phyloP scores from a whole-genome alignment of 2,113 vertebrate genomes.

The Oreochromis niloticus region DNA sequence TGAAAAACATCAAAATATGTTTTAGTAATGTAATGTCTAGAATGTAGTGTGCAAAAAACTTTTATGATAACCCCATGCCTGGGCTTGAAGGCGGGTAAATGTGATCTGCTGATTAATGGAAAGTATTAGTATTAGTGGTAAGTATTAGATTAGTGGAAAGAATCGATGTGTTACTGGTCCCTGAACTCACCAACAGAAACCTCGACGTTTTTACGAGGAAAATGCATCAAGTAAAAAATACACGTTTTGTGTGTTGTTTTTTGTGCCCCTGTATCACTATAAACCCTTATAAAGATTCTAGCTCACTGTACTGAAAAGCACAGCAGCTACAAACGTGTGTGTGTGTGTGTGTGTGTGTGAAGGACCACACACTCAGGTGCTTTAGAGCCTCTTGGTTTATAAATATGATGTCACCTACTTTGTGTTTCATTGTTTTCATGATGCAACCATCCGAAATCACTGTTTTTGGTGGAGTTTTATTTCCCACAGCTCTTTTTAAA shows the following conservation, averaged over 20 bases:
- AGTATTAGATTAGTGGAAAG: too few species aligned
- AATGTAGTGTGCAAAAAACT: background rate
- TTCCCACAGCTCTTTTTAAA: background rate
- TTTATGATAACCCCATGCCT: background rate
- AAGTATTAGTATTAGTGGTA: background rate
- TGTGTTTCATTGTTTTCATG: conserved; percentile 15
- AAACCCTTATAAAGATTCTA: background rate
- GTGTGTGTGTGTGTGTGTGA: background rate
- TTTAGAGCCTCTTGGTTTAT: background rate
- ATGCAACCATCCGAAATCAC: conserved; percentile 35
- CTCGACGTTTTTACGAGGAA: background rate
- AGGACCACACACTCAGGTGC: conserved; percentile 9
- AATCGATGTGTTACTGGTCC: background rate
- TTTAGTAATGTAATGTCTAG: background rate
- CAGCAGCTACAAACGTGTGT: background rate
- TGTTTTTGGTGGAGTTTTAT: background rate
- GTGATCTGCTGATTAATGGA: background rate
- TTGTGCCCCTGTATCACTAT: background rate
- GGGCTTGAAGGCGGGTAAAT: background rate
- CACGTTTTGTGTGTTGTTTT: background rate
- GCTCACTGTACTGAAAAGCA: background rate
- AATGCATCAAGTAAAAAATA: background rate
- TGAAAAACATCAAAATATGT: background rate
- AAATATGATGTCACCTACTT: background rate
- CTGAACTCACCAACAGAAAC: background rate